Conservation (phyloP, 2,888 invertebrate species). For the Biston betularia region DNA sequence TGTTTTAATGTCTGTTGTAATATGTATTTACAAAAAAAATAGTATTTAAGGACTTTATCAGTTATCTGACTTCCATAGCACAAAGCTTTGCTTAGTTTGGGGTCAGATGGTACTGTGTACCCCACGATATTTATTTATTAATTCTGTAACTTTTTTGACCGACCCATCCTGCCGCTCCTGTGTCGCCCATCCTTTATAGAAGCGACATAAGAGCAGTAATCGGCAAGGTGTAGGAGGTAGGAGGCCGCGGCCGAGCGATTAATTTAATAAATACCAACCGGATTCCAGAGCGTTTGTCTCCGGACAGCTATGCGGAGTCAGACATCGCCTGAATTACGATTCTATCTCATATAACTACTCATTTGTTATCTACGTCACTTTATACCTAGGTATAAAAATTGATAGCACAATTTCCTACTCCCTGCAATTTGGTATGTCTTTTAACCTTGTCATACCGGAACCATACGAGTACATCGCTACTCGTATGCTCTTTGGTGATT, state of each 20-base stretch:
- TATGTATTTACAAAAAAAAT: too few species aligned
- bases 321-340: slow-evolving; percentile 68
- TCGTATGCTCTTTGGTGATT: too few species aligned
- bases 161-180: slow-evolving; percentile 2
- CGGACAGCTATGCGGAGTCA: slow-evolving; percentile 65
- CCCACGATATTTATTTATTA: too few species aligned
- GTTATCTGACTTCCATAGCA: too few species aligned
- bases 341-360: slow-evolving; percentile 47
- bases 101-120: too few species aligned
- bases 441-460: too few species aligned
- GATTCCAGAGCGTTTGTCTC: slow-evolving; percentile 78
- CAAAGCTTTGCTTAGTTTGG: too few species aligned
- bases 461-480: too few species aligned
- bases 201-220: slow-evolving; percentile 35
- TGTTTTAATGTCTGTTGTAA: too few species aligned
- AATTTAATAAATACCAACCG: slow-evolving; percentile 81
- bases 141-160: background rate
- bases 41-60: too few species aligned
- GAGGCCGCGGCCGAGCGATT: slow-evolving; percentile 64
- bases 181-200: slow-evolving; percentile 12
- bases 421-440: background rate
- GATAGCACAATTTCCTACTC: background rate
- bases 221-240: slow-evolving; percentile 40
- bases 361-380: slow-evolving; percentile 20
- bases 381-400: slow-evolving; percentile 19